Evolutionary conservation across 2,797 vertebrate species (phyloP).

Genomic region (Acipenser transmontanus): DNA sequence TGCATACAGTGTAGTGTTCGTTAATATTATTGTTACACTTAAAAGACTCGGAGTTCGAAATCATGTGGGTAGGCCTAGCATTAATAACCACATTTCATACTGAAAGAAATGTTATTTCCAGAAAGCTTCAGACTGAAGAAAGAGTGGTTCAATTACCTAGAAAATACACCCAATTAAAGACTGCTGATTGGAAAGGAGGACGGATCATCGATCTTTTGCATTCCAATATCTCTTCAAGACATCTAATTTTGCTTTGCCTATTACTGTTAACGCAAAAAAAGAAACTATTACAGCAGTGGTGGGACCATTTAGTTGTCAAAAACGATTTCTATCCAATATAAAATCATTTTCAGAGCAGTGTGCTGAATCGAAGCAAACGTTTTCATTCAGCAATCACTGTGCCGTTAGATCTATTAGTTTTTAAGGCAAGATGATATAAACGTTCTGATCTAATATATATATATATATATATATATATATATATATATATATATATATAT

Average conservation of each 20-base stretch:
- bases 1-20: too few species aligned
- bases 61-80: too few species aligned
- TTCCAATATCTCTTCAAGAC: constrained; percentile 82
- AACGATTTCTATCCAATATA: constrained; percentile 63
- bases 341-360: background rate
- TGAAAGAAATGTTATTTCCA: constrained; percentile 15
- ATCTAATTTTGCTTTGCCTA: constrained; percentile 84
- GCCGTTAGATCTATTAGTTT: too few species aligned
- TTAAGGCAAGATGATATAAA: too few species aligned
- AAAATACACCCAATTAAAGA: constrained; percentile 89
- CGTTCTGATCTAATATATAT: too few species aligned
- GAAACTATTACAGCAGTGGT: constrained; percentile 72
- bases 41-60: too few species aligned
- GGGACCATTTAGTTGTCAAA: constrained; percentile 88
- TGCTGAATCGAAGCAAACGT: background rate
- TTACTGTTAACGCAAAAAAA: constrained; percentile 62
- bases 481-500: too few species aligned
- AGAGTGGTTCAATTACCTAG: constrained; percentile 72
- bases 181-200: constrained; percentile 76
- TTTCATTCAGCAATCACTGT: constrained; percentile 9
- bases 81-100: too few species aligned
- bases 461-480: too few species aligned
- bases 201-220: constrained; percentile 84
- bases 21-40: too few species aligned
- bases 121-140: constrained; percentile 70